Evolutionary conservation across 53 echinoderm and acorn worm genomes (phyloP).

Genomic region (Paracentrotus lividus): DNA sequence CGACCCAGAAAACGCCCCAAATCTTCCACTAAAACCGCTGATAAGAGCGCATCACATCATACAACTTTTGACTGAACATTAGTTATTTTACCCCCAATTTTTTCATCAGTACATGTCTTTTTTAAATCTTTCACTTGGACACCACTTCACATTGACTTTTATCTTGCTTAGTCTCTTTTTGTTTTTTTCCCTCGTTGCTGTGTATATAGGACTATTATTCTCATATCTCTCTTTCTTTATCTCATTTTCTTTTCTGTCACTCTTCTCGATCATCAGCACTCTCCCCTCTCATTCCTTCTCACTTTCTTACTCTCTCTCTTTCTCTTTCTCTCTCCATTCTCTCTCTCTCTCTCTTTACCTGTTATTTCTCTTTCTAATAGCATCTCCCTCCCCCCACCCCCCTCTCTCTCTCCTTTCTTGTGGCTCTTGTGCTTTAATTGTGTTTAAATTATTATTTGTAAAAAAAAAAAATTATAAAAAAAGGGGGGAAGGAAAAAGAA

Average conservation of each 20-base stretch:
- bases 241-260: not conserved
- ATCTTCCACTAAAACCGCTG: slow-evolving; percentile 31
- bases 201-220: not conserved
- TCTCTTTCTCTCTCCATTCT: not conserved
- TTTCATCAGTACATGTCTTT: not conserved
- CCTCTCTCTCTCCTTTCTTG: not conserved
- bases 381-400: not conserved
- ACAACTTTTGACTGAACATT: not conserved
- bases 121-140: too few species aligned
- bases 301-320: not conserved
- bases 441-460: too few species aligned
- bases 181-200: not conserved
- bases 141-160: not conserved
- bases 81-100: not conserved
- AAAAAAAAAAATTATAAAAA: too few species aligned
- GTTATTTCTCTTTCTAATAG: not conserved
- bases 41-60: not conserved
- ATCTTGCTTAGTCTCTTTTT: not conserved
- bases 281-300: not conserved
- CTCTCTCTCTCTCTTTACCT: not conserved
- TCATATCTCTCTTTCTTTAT: not conserved
- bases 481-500: too few species aligned
- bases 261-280: too few species aligned
- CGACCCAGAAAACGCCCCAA: slow-evolving; percentile 35
- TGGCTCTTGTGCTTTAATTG: not conserved